These are phyloP conservation scores for Lucilia sericata DNA, from an alignment of 1,140 invertebrate genomes.

Conservation along the genomic window DNA sequence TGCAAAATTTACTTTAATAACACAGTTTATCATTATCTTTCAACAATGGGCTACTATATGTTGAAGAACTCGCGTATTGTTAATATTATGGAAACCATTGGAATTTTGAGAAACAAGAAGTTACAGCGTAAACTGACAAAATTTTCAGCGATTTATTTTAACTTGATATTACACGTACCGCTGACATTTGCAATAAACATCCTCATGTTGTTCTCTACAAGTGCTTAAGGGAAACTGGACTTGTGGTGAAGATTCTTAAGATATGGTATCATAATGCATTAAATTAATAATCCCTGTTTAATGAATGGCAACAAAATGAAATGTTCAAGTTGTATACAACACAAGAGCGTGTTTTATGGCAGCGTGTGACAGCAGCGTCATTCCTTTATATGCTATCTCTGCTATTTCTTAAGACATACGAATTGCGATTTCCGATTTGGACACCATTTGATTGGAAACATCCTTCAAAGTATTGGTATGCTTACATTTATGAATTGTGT, in stretches of 20 bases:
- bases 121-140: not conserved
- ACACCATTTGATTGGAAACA: constrained; percentile 60
- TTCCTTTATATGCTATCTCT: constrained; percentile 56
- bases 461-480: constrained; percentile 53
- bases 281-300: constrained; percentile 52
- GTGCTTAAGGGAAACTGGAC: constrained; percentile 57
- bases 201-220: constrained; percentile 64
- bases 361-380: constrained; percentile 52
- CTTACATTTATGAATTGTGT: constrained; percentile 55
- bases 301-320: constrained; percentile 46
- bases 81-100: not conserved
- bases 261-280: constrained; percentile 53
- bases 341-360: constrained; percentile 51
- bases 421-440: constrained; percentile 57
- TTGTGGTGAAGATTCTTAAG: constrained; percentile 58
- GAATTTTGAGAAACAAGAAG: not conserved
- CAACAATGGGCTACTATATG: constrained; percentile 19
- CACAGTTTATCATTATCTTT: not conserved
- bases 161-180: constrained; percentile 54
- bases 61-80: not conserved
- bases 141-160: not conserved
- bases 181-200: constrained; percentile 56
- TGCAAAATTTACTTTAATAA: not conserved
- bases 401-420: no score
- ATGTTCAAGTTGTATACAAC: constrained; percentile 46